phyloP scores from a whole-genome alignment of 2,797 vertebrate genomes.

The Anguilla marmorata region DNA sequence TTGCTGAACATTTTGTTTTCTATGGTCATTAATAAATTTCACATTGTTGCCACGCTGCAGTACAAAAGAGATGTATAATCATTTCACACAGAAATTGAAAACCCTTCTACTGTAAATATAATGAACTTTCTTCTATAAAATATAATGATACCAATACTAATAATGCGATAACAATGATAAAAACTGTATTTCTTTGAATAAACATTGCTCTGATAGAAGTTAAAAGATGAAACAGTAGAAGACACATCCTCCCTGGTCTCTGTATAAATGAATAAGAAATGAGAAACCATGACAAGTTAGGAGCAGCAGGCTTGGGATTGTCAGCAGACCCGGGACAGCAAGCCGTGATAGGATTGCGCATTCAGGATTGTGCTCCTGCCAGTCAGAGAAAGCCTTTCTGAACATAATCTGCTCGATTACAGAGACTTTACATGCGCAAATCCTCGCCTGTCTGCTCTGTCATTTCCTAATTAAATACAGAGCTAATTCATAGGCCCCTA shows the following conservation, averaged over 20 bases:
- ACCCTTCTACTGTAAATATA: neutral
- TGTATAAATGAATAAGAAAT: slow-evolving; percentile 24
- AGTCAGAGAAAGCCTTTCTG: neutral
- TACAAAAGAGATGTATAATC: neutral
- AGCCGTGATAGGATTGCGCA: slow-evolving; percentile 1
- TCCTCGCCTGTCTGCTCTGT: slow-evolving; percentile 21
- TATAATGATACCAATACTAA: neutral
- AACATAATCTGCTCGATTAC: slow-evolving; percentile 11
- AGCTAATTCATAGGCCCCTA: neutral
- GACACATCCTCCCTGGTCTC: neutral
- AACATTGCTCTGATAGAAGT: neutral
- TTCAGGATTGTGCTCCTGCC: neutral
- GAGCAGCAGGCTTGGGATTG: neutral
- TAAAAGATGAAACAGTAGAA: neutral
- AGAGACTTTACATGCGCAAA: slow-evolving; percentile 18
- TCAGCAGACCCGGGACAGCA: neutral
- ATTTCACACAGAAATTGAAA: neutral
- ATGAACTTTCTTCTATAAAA: neutral
- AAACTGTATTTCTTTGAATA: neutral
- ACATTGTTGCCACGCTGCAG: neutral
- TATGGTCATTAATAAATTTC: neutral
- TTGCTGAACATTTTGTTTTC: neutral
- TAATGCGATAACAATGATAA: neutral
- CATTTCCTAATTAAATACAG: slow-evolving; percentile 30
- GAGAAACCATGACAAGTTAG: neutral